phyloP scores from a whole-genome alignment of 2,113 vertebrate genomes.

The Crypturellus undulatus region DNA sequence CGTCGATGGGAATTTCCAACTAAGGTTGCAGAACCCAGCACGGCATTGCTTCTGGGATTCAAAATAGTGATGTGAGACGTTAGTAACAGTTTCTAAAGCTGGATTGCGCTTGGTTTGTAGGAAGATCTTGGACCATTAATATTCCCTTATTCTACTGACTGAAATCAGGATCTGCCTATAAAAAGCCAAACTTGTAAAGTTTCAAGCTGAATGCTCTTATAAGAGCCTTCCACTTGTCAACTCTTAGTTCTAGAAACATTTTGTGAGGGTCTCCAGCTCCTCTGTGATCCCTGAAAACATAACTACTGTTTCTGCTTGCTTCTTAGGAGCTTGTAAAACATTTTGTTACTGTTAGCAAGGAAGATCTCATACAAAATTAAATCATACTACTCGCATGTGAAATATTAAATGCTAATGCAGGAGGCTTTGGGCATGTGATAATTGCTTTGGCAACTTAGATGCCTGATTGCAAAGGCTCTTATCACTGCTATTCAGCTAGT shows the following conservation, averaged over 20 bases:
- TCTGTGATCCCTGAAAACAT: not conserved
- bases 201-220: not conserved
- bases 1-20: not conserved
- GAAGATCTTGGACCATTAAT: not conserved
- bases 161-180: not conserved
- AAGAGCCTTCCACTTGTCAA: not conserved
- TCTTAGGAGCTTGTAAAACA: not conserved
- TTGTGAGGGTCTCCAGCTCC: not conserved
- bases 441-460: slow-evolving; percentile 21
- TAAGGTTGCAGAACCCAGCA: not conserved
- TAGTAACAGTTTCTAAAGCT: not conserved
- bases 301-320: not conserved
- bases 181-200: not conserved
- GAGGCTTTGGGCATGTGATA: not conserved
- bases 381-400: not conserved
- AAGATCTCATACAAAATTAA: slow-evolving; percentile 5
- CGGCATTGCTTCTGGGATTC: not conserved
- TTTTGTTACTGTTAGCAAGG: not conserved
- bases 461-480: slow-evolving; percentile 28
- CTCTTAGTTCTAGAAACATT: not conserved
- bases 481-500: not conserved
- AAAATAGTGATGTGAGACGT: not conserved
- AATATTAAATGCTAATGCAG: not conserved
- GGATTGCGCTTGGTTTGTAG: not conserved
- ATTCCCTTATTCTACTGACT: not conserved